Percentiles rank a stretch among this genome's conserved stretches.
phyloP scores from a whole-genome alignment of 1,140 invertebrate genomes.

The Drosophila funebris region DNA sequence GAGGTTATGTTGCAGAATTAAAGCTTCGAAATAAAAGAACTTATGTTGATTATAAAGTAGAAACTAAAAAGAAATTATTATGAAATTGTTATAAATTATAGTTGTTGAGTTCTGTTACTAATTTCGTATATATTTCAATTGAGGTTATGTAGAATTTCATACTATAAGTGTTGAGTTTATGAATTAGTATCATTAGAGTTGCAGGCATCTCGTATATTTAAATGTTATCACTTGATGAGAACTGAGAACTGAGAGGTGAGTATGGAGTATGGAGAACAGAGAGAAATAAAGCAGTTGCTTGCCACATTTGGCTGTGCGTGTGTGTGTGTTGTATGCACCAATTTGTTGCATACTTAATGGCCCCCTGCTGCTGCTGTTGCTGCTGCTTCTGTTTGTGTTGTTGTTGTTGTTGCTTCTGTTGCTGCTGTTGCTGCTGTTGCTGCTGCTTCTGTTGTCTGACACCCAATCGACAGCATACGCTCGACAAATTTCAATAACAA shows the following conservation, averaged over 20 bases:
- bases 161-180: no score
- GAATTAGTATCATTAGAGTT: no score
- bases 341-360: constrained; percentile 71
- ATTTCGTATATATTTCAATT: not conserved
- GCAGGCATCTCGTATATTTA: no score
- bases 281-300: constrained; percentile 36
- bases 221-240: no score
- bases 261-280: constrained; percentile 14
- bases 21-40: no score
- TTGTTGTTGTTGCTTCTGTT: not conserved
- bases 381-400: constrained; percentile 1
- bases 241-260: not conserved
- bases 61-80: no score
- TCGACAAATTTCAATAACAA: constrained; percentile 74
- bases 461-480: constrained; percentile 60
- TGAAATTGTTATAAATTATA: no score
- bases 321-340: constrained; percentile 23
- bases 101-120: no score
- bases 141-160: not conserved
- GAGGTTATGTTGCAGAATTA: no score
- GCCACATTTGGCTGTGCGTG: not conserved
- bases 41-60: no score
- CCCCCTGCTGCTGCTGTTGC: constrained; percentile 1
- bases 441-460: constrained; percentile 22
- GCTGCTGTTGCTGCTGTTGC: constrained; percentile 1